Base-by-base conservation (phyloP, 2,797 vertebrate species). In the Gadopsis bispinosus region DNA sequence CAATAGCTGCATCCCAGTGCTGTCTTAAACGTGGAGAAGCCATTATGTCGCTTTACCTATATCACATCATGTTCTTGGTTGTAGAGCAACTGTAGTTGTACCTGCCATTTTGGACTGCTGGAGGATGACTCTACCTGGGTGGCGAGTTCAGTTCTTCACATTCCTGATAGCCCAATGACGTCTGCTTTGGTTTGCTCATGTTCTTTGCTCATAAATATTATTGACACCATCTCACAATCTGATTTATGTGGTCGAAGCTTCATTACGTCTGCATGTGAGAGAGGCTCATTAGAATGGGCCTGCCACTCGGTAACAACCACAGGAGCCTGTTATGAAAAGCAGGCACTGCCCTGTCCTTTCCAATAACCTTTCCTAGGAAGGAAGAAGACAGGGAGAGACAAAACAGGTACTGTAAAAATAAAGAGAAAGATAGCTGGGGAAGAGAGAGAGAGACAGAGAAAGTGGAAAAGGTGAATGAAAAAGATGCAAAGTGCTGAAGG, bases 281-380 rank as follows among this genome's bases (percentile, higher is more conserved):
- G 79, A 86, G 67, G 72, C 90, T 93, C 89, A 94, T 95, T 94
- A 94, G 92, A 93, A 92, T 85, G 84, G 89, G 77, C 77, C 86
- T 89, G 91, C 84, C 87, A 90, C 75, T 69, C 56, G 29, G 48
- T 87, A 91, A 93, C 91, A 90, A 88, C 82, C 87, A 80, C 83
- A 55, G 68, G 66, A 84, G 86, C 88, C 87, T 86, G 89, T 94
- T 93, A 93, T 90, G 91, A 92, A 92, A 92, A 94, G 88, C 84
- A 90, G 87, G 58, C 83, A 84, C 80, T 83, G 85, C 80, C 87
- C 89, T 91, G 93, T 95, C 93, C 95, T 95, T 94, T 93, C 83
- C 87, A 89, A 88, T 94, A 94, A 95, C 94, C 94, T 95, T 95
- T 94, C 86, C 80, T 88, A 48, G 69, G 80, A 86, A 80, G 45